Base-by-base conservation (phyloP, 1,140 invertebrate species). In the Subanguina moxae region DNA sequence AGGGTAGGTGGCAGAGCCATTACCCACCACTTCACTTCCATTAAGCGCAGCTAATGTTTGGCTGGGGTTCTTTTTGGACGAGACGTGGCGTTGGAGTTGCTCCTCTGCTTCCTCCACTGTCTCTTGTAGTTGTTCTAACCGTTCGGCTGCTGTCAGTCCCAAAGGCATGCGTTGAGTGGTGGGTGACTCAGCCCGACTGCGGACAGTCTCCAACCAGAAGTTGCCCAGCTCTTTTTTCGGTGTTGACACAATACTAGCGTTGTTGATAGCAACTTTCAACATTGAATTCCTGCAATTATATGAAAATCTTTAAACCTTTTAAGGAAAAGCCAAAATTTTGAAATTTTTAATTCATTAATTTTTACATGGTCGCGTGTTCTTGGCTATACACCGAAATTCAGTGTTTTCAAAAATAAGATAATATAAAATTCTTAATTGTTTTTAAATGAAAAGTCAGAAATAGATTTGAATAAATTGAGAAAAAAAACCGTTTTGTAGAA, bases 71-170 rank as follows among this genome's bases (percentile, higher is more conserved):
- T 11, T 11, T 3, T 11, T 38, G 32, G 32, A 38, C 3, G 48
- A 5, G 48, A 15, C 3, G 3, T 1, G 48, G 15, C 48, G 48
- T 19, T 52, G n/a, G 48, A 52, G 48, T 52, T 52, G 32, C 32
- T 38, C 32, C 11, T 56, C 52, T 28, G 21, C 58, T 32, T 61
- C 3, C 27, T 25, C 28, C n/a, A 30, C 27, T 3, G 19, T 13
- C 58, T 61, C 58, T 19, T 61, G 58, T 25, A 61, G 28, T n/a
- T 61, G 58, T 21, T 61, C 58, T 13, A 61, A 21, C n/a, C 58
- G 58, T 43, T 61, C 58, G 8, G 58, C 58, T 19, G 58, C 58
- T 19, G 58, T 32, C 8, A 61, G 38, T 11, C 58, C 58, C 38
- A 61, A 32, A 28, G 58, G 27, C n/a, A 61, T 21, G 3, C 58